Evolutionary conservation across 2,888 invertebrate species (phyloP), one percentile per base, ranked within the genome.

Genomic region (Nymphalis polychloros): DNA sequence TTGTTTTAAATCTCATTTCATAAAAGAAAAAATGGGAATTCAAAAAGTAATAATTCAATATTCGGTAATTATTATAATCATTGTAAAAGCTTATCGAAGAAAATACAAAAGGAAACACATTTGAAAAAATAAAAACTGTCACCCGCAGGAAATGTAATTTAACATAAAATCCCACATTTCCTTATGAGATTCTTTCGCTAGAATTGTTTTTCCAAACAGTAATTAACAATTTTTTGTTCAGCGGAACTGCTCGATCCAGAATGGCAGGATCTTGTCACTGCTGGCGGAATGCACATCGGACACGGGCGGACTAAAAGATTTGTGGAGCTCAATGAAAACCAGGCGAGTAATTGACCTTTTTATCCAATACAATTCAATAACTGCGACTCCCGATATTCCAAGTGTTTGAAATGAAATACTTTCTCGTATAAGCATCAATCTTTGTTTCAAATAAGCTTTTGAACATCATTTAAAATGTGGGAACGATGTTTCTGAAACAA

Each of bases 291-390:
- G 76, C 84, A 84, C 68, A 77, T 90, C 31, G 86, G 89, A 59
- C 81, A 79, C 46, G 89, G 87, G 13, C 82, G 90, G 31, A 74
- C 81, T 31, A 90, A 88, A 69, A 82, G 91, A 55, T 90, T 88
- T 70, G 84, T 91, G 41, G 84, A 86, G 53, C 80, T 89, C 16
- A 83, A 82, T 60, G 79, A 82, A n/a, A 81, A 79, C 17, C 82
- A 86, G 83, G 90, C 88, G 75, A 73, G 73, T 67, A 20, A 68
- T 55, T 55, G 27, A 6, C 48, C 35, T 59, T 57, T 57, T 57
- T 41, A 10, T 57, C 19, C 35, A 31, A 55, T 46, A 27, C 46
- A n/a, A 19, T 27, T 61, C 48, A 16, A 59, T 17, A 31, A 53
- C 52, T 47, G 27, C 35, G 31, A n/a, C 46, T 60, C 17, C 7